Conservation (phyloP, 2,113 vertebrate genomes). For the Meleagris gallopavo region DNA sequence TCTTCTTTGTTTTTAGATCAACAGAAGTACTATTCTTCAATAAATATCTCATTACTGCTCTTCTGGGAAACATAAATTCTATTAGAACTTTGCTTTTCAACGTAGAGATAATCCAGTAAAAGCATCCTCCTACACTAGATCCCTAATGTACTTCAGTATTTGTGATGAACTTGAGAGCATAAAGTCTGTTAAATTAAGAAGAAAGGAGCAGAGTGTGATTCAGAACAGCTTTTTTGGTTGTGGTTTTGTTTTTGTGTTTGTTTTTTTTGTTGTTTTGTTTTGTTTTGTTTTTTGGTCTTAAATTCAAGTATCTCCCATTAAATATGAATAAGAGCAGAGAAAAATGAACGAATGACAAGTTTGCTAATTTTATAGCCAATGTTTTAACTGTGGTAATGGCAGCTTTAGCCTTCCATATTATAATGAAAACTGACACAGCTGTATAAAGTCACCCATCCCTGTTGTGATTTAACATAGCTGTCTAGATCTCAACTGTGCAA, state of each 20-base stretch:
- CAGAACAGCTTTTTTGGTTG: neutral
- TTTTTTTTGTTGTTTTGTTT: neutral
- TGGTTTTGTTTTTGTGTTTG: no score
- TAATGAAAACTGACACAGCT: neutral
- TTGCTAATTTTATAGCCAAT: neutral
- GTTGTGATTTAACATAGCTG: neutral
- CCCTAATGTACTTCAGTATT: neutral
- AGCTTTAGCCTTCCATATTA: neutral
- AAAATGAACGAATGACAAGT: neutral
- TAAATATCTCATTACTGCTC: neutral
- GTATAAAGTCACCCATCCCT: neutral
- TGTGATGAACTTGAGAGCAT: neutral
- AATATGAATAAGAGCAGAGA: constrained; percentile 37
- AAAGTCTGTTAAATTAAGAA: neutral
- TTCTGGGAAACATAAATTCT: neutral
- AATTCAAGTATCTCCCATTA: constrained; percentile 29
- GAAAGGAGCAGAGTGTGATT: neutral
- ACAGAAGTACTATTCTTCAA: neutral
- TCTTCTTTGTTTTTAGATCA: neutral
- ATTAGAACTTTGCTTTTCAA: neutral
- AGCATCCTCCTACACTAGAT: neutral
- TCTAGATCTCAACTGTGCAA: neutral
- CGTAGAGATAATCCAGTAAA: neutral
- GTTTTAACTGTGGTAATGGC: neutral
- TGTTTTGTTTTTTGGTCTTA: neutral